phyloP scores from a whole-genome alignment of 1,140 invertebrate species.

The Berghia stephanieae region DNA sequence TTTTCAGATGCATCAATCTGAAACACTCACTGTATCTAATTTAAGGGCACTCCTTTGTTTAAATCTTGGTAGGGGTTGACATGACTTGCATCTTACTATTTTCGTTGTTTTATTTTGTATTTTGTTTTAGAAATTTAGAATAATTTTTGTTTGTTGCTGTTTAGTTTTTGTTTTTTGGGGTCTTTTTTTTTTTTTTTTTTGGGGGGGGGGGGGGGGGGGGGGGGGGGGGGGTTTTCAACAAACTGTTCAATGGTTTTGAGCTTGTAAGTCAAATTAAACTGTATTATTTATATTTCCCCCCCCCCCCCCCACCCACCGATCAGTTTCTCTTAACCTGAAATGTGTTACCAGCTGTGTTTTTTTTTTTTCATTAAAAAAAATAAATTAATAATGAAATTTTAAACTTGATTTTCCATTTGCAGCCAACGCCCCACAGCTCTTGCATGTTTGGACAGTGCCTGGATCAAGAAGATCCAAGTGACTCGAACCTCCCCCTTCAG shows the following conservation, averaged over 20 bases:
- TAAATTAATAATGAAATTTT: neutral
- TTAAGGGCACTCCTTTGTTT: no score
- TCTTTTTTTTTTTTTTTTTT: neutral
- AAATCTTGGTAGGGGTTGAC: no score
- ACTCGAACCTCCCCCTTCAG: constrained; percentile 41
- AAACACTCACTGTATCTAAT: neutral
- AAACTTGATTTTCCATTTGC: constrained; percentile 31
- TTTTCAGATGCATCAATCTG: neutral
- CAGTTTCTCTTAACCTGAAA: no score
- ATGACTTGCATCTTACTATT: no score
- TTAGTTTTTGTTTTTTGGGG: neutral
- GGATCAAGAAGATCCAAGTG: constrained; percentile 53
- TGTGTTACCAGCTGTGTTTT: no score
- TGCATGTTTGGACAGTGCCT: constrained; percentile 53
- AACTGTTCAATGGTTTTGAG: no score
- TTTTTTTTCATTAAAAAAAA: no score
- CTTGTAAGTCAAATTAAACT: no score
- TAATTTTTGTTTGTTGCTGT: neutral
- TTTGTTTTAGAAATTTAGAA: neutral
- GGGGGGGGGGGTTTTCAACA: no score
- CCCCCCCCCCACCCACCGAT: no score
- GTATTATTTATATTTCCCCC: no score
- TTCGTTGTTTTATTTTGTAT: neutral
- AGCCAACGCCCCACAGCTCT: constrained; percentile 58
- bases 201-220: no score